Base-by-base conservation (phyloP, 1,140 invertebrate genomes). In the Linepithema humile region DNA sequence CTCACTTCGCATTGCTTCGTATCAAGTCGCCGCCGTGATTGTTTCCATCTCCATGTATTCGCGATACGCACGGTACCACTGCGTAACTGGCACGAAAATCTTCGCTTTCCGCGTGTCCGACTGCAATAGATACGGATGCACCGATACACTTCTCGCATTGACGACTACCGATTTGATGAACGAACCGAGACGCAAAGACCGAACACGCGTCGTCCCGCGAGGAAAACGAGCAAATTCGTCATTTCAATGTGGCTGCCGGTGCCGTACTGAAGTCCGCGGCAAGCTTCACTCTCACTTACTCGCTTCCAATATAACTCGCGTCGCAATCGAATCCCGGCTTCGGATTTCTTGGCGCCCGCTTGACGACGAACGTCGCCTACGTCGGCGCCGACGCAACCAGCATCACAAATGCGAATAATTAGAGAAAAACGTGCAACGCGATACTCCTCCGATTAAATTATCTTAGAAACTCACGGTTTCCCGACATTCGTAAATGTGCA, bases 361-460 rank as follows among this genome's bases (percentile, higher is more conserved):
- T 32, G 57, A 60, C 38, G 72, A 62, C 26, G 12, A 45, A 23
- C 38, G n/a, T 78, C 75, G 64, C 75, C 64, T 70, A 80, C 75
- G 75, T 80, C 12, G 75, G 45, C 35, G 17, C 17, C 32, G 45
- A 65, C 60, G 45, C 32, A 43, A 26, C 3, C 32, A n/a, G 60
- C 62, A 53, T 67, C 59, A 6, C 17, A 4, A 69, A 55, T 40
- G 75, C 26, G 23, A 69, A 29, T 55, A 26, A 57, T 57, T 69
- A 55, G 23, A 69, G 15, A 32, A 40, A 40, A 26, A 12, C 17
- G 15, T 40, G n/a, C 45, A 17, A 43, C 4, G 35, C 38, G n/a
- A 65, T 45, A 17, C 10, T 43, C 23, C 50, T 60, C 15, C 70
- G 23, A 10, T 72, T 70, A 17, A 20, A 15, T 53, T 9, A 17